Evolutionary conservation across 2,113 vertebrate genomes (phyloP).

Genomic region (Nasalis larvatus): DNA sequence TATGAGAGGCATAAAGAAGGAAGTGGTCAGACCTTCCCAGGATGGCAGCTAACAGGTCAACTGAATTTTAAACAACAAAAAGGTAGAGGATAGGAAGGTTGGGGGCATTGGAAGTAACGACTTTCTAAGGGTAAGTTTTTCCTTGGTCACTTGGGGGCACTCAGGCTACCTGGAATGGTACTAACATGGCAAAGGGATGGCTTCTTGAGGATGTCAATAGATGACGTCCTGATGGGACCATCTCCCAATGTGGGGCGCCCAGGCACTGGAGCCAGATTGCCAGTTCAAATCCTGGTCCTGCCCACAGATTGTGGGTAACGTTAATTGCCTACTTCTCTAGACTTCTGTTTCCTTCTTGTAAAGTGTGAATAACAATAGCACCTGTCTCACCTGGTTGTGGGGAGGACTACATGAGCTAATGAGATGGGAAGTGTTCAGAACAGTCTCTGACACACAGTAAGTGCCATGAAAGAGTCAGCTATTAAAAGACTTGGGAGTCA

Average conservation of each 20-base stretch:
- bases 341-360: background rate
- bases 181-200: background rate
- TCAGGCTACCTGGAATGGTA: background rate
- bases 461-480: background rate
- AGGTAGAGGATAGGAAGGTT: background rate
- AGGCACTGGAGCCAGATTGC: background rate
- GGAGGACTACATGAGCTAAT: background rate
- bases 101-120: background rate
- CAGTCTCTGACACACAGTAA: background rate
- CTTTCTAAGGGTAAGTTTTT: background rate
- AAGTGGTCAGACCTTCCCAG: background rate
- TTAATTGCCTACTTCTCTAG: background rate
- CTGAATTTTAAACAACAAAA: background rate
- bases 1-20: background rate
- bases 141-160: background rate
- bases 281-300: background rate
- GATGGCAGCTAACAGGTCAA: background rate
- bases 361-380: background rate
- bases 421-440: background rate
- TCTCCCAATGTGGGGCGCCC: background rate
- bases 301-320: background rate
- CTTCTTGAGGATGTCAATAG: background rate
- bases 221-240: background rate
- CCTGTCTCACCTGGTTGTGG: fast-evolving
- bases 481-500: background rate